Conservation (phyloP, 1,140 invertebrate genomes). For the Antheraea mylitta region DNA sequence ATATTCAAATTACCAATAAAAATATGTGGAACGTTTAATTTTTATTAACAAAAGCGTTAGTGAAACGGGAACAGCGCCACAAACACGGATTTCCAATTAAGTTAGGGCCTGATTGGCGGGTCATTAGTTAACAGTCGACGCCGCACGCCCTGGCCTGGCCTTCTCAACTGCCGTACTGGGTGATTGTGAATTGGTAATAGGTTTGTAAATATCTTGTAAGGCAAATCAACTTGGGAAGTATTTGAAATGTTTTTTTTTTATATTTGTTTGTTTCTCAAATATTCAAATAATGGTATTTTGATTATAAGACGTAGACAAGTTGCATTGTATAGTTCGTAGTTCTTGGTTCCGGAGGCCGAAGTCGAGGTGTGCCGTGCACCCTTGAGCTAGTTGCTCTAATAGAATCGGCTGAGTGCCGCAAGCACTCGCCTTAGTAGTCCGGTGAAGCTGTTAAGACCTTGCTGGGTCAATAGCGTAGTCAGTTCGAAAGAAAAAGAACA, state of each 20-base stretch:
- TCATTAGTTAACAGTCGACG: slow-evolving; percentile 65
- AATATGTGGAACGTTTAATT: slow-evolving; percentile 48
- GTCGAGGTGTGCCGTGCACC: no score
- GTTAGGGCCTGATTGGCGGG: slow-evolving; percentile 72
- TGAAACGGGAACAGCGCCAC: slow-evolving; percentile 56
- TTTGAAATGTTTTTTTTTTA: background rate
- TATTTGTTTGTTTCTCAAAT: no score
- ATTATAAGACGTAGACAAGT: no score
- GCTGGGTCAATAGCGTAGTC: no score
- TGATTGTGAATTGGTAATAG: slow-evolving; percentile 12
- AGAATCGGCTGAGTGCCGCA: no score
- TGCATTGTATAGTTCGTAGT: no score
- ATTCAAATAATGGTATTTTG: no score
- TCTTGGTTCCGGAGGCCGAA: no score
- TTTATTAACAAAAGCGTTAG: slow-evolving; percentile 69
- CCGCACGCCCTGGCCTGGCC: slow-evolving; percentile 48
- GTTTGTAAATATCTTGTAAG: slow-evolving; percentile 1
- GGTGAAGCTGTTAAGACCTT: no score
- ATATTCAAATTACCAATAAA: slow-evolving; percentile 24
- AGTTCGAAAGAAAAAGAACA: no score
- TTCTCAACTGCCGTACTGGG: slow-evolving; percentile 1
- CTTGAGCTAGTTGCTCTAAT: no score
- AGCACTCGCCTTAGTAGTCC: no score
- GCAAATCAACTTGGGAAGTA: background rate
- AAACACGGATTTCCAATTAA: slow-evolving; percentile 77